Evolutionary conservation across 2,888 invertebrate genomes (phyloP), one percentile per base, ranked within the genome.

Genomic region (Neocrepidodera transversa): DNA sequence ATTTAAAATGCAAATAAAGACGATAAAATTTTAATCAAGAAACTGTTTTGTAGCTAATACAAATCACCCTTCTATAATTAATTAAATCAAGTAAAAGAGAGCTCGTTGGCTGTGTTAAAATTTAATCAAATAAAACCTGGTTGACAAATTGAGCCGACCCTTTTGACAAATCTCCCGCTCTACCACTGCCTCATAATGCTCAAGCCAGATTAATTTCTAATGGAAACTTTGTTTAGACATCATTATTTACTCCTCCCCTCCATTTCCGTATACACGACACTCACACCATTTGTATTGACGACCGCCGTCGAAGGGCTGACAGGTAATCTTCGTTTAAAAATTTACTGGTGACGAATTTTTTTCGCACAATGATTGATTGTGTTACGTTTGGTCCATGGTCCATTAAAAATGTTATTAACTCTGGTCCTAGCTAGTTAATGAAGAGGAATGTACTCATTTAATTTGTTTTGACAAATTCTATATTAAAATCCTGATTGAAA

Each of bases 241-340:
- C 53, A 64, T 64, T 61, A 61, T 64, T 64, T 64, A 58, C 56
- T 52, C 56, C n/a, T n/a, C n/a, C n/a, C n/a, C n/a, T n/a, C n/a
- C n/a, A n/a, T n/a, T n/a, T n/a, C 52, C 49, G 51, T 55, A 52
- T 48, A 30, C 49, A 52, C 52, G 52, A 35, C 48, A 58, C 36
- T 55, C 53, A 32, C 56, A 45, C 55, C 50, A 63, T 63, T 60
- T 57, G 51, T 63, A 55, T 57, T 36, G 55, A 55, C 52, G 47
- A 36, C 58, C 58, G 52, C 52, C 26, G 55, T 57, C 51, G 56
- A 58, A 60, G 52, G 62, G 49, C 58, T 62, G 65, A 65, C 62
- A 56, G 65, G 62, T 60, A 51, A 45, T 49, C 30, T 53, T 58
- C 53, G 52, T 58, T 60, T 26, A 54, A 58, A 62, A 62, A 58